Conservation (phyloP, 2,797 vertebrate species). For the Sebastes trivittatus region DNA sequence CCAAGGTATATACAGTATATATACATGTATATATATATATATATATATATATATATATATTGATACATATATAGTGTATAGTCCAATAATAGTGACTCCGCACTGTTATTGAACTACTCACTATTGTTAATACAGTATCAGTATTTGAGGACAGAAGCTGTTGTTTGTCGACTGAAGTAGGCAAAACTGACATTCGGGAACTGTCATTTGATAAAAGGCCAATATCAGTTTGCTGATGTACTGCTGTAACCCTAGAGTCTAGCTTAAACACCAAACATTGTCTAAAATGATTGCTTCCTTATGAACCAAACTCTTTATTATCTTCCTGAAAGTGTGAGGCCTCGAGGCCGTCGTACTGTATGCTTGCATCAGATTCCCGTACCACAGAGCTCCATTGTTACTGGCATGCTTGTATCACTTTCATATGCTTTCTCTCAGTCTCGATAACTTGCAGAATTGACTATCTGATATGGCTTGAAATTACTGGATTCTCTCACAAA, state of each 20-base stretch:
- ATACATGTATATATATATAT: too few relatives aligned
- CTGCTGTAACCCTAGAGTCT: neutral
- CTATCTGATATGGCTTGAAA: constrained; percentile 34
- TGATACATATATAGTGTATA: neutral
- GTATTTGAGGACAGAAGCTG: neutral
- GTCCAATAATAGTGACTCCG: neutral
- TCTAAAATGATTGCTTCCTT: constrained; percentile 7
- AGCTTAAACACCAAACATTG: neutral
- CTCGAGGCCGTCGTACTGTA: neutral
- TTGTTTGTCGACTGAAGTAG: neutral
- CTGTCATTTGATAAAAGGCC: neutral
- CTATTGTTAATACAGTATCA: neutral
- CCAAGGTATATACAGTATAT: too few relatives aligned
- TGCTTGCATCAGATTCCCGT: constrained; percentile 36
- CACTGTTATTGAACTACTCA: neutral
- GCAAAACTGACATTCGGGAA: too few relatives aligned
- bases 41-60: too few relatives aligned
- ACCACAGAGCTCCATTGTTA: constrained; percentile 39
- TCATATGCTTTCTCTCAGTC: constrained; percentile 33
- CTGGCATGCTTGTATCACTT: constrained; percentile 38
- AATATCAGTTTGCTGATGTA: neutral
- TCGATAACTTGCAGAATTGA: constrained; percentile 6
- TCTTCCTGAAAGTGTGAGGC: neutral
- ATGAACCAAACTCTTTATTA: neutral
- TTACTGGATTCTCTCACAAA: neutral